Conservation (phyloP, 2,113 vertebrate genomes). For the Ophthalmolycus amberensis region DNA sequence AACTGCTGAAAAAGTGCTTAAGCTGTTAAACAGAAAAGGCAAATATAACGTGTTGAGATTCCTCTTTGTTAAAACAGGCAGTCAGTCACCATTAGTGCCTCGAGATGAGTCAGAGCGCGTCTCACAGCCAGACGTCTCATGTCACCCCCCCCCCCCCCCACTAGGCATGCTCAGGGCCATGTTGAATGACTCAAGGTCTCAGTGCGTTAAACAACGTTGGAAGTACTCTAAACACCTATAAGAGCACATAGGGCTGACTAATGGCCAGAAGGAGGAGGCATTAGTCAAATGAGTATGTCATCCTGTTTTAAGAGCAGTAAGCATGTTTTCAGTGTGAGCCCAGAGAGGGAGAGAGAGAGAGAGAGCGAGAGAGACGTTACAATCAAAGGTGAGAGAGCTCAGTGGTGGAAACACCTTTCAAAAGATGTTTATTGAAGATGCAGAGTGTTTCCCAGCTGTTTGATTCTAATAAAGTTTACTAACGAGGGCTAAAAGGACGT, state of each 20-base stretch:
- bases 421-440: neutral
- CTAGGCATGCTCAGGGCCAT: slow-evolving; percentile 24
- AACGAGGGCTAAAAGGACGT: neutral
- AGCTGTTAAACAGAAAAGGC: slow-evolving; percentile 19
- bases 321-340: slow-evolving; percentile 18
- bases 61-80: neutral
- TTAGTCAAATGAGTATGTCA: slow-evolving; percentile 48
- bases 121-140: neutral
- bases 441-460: neutral
- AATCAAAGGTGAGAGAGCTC: slow-evolving; percentile 1
- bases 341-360: neutral
- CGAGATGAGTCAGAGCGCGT: slow-evolving; percentile 40
- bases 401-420: neutral
- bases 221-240: slow-evolving; percentile 63
- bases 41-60: neutral
- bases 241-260: slow-evolving; percentile 43
- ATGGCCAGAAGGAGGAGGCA: slow-evolving; percentile 30
- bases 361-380: neutral
- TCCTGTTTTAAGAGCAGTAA: slow-evolving; percentile 25
- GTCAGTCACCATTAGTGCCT: neutral
- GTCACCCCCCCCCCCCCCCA: neutral
- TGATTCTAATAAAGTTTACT: neutral
- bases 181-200: slow-evolving; percentile 53
- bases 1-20: neutral
- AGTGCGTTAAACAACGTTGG: slow-evolving; percentile 55